Percentiles rank a stretch among this genome's conserved stretches.
phyloP scores from a whole-genome alignment of 2,797 vertebrate species.

The Sandelia bainsii region DNA sequence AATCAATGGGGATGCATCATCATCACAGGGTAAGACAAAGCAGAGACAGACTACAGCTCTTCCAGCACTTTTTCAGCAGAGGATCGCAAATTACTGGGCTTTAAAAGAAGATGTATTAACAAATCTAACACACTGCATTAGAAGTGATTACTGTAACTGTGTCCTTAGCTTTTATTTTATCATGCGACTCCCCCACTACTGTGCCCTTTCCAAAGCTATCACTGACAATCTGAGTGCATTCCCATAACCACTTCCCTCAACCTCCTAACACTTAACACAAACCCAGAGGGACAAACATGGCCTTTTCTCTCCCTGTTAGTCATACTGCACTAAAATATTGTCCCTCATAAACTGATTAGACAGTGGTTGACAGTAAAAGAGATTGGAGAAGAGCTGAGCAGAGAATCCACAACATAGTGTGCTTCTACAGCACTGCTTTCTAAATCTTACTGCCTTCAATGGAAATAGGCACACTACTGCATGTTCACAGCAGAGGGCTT shows the following conservation, averaged over 20 bases:
- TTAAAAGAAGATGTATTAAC: conserved; percentile 7
- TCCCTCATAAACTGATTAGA: conserved; percentile 34
- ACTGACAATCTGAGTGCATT: conserved; percentile 16
- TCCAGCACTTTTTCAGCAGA: background rate
- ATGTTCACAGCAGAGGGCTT: conserved; percentile 44
- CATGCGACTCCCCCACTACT: background rate
- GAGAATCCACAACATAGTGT: conserved; percentile 1
- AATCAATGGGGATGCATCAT: conserved; percentile 15
- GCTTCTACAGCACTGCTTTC: conserved; percentile 3
- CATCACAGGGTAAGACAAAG: conserved; percentile 9
- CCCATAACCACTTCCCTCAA: background rate
- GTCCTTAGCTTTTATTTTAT: conserved; percentile 14
- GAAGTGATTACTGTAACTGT: background rate
- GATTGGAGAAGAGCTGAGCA: conserved; percentile 24
- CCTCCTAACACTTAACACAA: conserved; percentile 25
- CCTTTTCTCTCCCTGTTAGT: conserved; percentile 46
- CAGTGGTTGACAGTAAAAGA: conserved; percentile 21
- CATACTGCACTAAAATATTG: conserved; percentile 25
- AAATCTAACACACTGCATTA: conserved; percentile 12
- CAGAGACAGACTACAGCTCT: background rate
- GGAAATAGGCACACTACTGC: conserved; percentile 1
- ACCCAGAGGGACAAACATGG: conserved; percentile 30
- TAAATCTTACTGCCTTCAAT: conserved; percentile 23
- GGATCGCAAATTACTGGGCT: background rate
- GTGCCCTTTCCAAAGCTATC: conserved; percentile 25